These are phyloP conservation scores for Lophotis ruficrista DNA, from an alignment of 2,113 vertebrate species.

Conservation along the genomic window DNA sequence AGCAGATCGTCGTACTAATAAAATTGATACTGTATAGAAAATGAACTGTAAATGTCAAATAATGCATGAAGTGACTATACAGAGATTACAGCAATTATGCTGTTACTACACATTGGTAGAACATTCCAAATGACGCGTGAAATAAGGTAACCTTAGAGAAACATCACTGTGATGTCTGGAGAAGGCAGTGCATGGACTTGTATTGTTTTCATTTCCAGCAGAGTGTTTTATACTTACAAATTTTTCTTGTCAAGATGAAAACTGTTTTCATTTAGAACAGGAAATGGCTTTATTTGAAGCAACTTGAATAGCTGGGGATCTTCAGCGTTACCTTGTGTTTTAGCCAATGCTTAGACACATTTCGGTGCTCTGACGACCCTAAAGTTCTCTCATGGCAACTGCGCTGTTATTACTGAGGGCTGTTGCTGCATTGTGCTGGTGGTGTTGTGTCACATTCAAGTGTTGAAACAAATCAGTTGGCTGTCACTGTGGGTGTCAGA, in stretches of 20 bases:
- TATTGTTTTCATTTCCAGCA: not conserved
- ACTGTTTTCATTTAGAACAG: not conserved
- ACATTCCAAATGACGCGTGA: conserved; percentile 40
- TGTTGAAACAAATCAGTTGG: not conserved
- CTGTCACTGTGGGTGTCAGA: not conserved
- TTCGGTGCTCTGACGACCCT: not conserved
- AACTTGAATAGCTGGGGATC: not conserved
- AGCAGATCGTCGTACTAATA: not conserved
- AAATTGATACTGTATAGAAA: not conserved
- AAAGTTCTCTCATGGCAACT: fast-evolving
- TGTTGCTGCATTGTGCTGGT: not conserved
- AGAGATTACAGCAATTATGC: conserved; percentile 23
- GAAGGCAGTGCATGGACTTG: not conserved
- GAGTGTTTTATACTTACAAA: not conserved
- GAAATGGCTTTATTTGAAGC: not conserved
- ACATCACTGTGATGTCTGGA: not conserved
- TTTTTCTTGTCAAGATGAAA: not conserved
- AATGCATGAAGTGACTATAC: not conserved
- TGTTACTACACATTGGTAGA: conserved; percentile 11
- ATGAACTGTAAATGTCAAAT: conserved; percentile 16
- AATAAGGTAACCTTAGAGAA: conserved; percentile 34
- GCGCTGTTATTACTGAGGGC: not conserved
- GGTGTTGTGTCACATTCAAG: not conserved
- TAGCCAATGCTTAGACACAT: not conserved
- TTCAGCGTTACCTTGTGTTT: not conserved